Percentiles rank a stretch among this genome's conserved stretches.
Evolutionary conservation across 92 coral and sea anemone species (phyloP).

Genomic region (Actinostola sp.): DNA sequence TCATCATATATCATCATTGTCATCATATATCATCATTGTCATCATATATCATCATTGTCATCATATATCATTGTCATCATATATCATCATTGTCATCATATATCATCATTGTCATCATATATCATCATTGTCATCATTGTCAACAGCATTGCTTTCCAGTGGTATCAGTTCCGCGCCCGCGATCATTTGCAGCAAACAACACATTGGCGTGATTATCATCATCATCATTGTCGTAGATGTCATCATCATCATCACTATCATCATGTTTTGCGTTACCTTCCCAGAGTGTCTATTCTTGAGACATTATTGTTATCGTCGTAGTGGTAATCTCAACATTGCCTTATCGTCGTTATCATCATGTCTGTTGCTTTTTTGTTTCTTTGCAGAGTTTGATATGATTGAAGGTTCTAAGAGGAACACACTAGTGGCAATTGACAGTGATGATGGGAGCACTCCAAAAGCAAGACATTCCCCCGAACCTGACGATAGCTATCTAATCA

Average conservation of each 20-base stretch:
- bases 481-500: constrained; percentile 30
- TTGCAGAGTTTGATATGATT: constrained; percentile 42
- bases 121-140: constrained; percentile 1
- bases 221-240: not conserved
- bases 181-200: too few relatives aligned
- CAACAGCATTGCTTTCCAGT: not conserved
- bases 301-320: too few relatives aligned
- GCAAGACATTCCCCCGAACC: constrained; percentile 41
- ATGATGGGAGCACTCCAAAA: constrained; percentile 68
- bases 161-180: not conserved
- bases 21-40: not conserved
- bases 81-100: not conserved
- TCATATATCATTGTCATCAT: constrained; percentile 1
- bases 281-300: too few relatives aligned
- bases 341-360: too few relatives aligned
- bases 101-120: not conserved
- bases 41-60: not conserved
- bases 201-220: not conserved
- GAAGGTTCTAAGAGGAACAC: constrained; percentile 65
- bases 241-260: not conserved
- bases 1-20: not conserved
- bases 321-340: too few relatives aligned
- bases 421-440: constrained; percentile 62
- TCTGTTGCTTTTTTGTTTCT: too few relatives aligned
- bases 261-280: not conserved